Evolutionary conservation across 2,888 invertebrate species (phyloP).

Genomic region (Drosophila longiperda): DNA sequence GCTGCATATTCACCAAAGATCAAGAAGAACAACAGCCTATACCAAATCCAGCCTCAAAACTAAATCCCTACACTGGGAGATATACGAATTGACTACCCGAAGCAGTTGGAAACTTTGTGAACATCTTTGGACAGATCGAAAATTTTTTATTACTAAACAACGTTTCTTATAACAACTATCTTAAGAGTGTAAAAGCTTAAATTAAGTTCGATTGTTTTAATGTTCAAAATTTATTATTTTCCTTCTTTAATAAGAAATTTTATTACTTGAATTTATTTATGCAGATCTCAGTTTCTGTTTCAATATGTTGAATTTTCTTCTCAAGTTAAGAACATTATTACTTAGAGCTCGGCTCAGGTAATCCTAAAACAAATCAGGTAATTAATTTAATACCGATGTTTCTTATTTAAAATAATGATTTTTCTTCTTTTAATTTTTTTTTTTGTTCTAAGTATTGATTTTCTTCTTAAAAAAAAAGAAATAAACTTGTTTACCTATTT

Average conservation of each 20-base stretch:
- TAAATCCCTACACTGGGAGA: neutral
- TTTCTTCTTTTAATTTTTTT: neutral
- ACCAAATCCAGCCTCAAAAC: neutral
- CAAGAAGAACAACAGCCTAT: slow-evolving; percentile 37
- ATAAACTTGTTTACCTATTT: neutral
- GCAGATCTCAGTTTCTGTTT: neutral
- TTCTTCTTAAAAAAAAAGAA: neutral
- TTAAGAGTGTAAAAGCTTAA: neutral
- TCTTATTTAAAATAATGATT: neutral
- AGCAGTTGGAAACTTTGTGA: neutral
- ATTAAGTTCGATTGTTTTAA: neutral
- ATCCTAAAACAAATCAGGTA: neutral
- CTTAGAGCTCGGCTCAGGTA: no score
- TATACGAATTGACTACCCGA: neutral
- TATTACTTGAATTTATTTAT: neutral
- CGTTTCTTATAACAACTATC: neutral
- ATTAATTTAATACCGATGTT: neutral
- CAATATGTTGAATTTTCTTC: neutral
- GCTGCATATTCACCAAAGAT: slow-evolving; percentile 57
- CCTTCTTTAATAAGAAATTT: no score
- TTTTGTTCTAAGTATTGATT: neutral
- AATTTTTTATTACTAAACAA: neutral
- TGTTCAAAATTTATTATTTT: no score
- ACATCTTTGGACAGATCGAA: neutral
- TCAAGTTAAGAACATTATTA: neutral